Conservation (phyloP, 2,797 vertebrate species). For the Halcyon badia region DNA sequence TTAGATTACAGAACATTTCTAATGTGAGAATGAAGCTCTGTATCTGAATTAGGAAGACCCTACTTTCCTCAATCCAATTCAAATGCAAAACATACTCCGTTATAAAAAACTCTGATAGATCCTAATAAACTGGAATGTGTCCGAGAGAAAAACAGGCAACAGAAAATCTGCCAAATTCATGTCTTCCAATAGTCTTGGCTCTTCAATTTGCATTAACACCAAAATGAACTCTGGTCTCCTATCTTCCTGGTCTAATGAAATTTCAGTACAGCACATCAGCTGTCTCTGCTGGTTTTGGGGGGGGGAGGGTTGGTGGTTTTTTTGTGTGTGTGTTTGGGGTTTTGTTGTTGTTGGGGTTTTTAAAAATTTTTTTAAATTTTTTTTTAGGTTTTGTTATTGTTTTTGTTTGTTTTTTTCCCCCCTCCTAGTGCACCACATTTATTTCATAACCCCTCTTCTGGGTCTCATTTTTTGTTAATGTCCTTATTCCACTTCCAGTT, state of each 20-base stretch:
- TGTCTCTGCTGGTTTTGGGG: neutral
- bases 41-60: neutral
- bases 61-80: neutral
- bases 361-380: no score
- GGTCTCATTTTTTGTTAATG: neutral
- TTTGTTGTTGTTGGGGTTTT: no score
- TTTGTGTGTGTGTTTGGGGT: no score
- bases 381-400: no score
- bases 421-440: neutral
- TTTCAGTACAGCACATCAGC: constrained; percentile 25
- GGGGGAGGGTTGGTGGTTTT: no score
- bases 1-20: neutral
- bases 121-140: neutral
- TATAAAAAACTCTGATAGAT: constrained; percentile 14
- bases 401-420: no score
- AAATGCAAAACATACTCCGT: neutral
- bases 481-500: neutral
- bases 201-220: constrained; percentile 14
- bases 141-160: neutral
- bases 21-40: neutral
- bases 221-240: neutral
- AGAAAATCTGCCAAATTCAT: constrained; percentile 44
- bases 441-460: neutral
- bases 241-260: constrained; percentile 35
- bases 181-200: constrained; percentile 29